Evolutionary conservation across 1,140 invertebrate genomes (phyloP).

Genomic region (Apis dorsata): DNA sequence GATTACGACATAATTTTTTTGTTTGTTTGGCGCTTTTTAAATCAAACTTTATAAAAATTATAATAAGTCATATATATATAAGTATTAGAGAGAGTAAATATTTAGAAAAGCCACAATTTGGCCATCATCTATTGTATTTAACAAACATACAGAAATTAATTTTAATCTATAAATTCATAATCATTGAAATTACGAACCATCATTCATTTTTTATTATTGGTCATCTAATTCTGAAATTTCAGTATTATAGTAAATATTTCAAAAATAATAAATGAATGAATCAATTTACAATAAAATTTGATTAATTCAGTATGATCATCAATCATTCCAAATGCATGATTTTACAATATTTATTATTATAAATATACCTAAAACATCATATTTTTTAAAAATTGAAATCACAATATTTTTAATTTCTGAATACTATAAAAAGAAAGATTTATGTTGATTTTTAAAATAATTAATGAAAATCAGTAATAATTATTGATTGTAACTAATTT

Average conservation of each 20-base stretch:
- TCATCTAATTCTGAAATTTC: background rate
- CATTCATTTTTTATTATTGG: background rate
- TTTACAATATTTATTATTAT: background rate
- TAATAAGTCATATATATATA: too few species aligned
- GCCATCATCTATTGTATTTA: background rate
- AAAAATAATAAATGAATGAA: slow-evolving; percentile 1
- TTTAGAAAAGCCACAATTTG: too few species aligned
- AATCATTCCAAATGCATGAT: background rate
- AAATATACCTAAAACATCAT: slow-evolving; percentile 3
- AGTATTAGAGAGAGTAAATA: too few species aligned
- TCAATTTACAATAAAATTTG: slow-evolving; percentile 20
- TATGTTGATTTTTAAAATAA: background rate
- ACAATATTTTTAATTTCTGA: background rate
- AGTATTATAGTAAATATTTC: background rate
- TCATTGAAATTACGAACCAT: background rate
- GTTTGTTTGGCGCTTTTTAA: too few species aligned
- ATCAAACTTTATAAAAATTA: too few species aligned
- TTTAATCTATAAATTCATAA: background rate
- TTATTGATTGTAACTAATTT: background rate
- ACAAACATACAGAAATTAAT: background rate
- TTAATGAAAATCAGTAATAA: background rate
- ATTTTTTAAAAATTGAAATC: background rate
- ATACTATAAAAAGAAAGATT: background rate
- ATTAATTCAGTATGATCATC: slow-evolving; percentile 1
- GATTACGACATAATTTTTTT: too few species aligned